Evolutionary conservation across 2,113 vertebrate genomes (phyloP), one percentile per base, ranked within the genome.

Genomic region (Anhinga anhinga): DNA sequence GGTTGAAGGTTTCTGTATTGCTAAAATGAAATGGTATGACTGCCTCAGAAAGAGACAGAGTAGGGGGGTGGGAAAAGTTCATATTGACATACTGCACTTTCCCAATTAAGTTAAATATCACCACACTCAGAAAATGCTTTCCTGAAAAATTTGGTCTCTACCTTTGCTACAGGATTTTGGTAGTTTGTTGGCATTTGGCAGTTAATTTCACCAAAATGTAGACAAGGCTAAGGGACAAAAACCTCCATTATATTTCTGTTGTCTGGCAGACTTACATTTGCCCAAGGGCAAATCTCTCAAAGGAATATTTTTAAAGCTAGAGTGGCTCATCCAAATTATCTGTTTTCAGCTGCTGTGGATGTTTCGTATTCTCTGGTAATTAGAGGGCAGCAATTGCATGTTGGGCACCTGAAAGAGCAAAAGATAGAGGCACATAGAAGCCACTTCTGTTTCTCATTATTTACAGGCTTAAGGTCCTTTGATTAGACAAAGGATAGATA

Each of bases 71-170:
- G 96, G 71, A 95, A 93, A 96, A 96, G 89, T 94, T 95, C 50
- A 4, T 91, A 88, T 91, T 95, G 96, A 97, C 93, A 97, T 66
- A 80, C 91, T 83, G 87, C 94, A 91, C 91, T 94, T 97, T 90
- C 87, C 91, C 87, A 96, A 97, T 95, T 95, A 95, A 96, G 53
- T 92, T 91, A 97, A 97, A 97, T 97, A 96, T 77, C 97, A 96
- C 58, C 70, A 73, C 63, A 53, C 40, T 86, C 4, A 1, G 62
- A 95, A 94, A 93, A 88, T 15, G 26, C 53, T 90, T 90, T 80
- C 29, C 78, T 69, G 73, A 89, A 59, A 93, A 71, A 82, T 93
- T 78, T 74, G 82, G 73, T 86, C 74, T 73, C 84, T 80, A 95
- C 91, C 93, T 93, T 73, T 69, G 55, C 78, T 73, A 47, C 9